These are phyloP conservation scores for Phylloscopus whistleri DNA, from an alignment of 2,113 vertebrate species.

Conservation along the genomic window DNA sequence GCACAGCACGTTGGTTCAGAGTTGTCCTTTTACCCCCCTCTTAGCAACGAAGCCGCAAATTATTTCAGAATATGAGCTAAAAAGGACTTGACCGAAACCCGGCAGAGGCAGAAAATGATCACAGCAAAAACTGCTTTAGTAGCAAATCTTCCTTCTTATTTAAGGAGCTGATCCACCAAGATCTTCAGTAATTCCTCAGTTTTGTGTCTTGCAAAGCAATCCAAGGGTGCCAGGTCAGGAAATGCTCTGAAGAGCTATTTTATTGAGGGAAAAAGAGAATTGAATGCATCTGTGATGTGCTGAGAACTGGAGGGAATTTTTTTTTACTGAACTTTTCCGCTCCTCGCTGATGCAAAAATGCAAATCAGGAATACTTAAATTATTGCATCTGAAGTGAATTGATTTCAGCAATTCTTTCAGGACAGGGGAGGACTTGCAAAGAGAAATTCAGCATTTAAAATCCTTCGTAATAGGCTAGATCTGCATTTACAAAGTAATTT, in stretches of 20 bases:
- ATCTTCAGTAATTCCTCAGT: not conserved
- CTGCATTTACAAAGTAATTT: not conserved
- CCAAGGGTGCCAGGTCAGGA: not conserved
- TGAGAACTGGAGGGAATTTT: not conserved
- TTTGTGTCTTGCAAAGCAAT: not conserved
- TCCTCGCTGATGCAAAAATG: not conserved
- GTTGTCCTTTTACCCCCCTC: not conserved
- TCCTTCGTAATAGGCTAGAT: not conserved
- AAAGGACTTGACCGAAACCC: not conserved
- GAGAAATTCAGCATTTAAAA: not conserved
- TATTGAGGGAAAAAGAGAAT: not conserved
- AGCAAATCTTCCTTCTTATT: not conserved
- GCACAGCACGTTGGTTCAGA: fast-evolving
- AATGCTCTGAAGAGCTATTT: not conserved
- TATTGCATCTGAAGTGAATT: not conserved
- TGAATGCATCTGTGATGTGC: not conserved
- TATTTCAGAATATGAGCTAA: not conserved
- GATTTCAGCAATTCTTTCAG: not conserved
- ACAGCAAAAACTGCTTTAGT: fast-evolving
- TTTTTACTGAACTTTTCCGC: not conserved
- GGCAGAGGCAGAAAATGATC: not conserved
- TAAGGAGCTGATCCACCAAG: not conserved
- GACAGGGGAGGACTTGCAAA: not conserved
- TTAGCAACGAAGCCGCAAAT: not conserved
- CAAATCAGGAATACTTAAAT: not conserved